Base-by-base conservation (phyloP, 2,797 vertebrate genomes). In the Pangasius macronema region DNA sequence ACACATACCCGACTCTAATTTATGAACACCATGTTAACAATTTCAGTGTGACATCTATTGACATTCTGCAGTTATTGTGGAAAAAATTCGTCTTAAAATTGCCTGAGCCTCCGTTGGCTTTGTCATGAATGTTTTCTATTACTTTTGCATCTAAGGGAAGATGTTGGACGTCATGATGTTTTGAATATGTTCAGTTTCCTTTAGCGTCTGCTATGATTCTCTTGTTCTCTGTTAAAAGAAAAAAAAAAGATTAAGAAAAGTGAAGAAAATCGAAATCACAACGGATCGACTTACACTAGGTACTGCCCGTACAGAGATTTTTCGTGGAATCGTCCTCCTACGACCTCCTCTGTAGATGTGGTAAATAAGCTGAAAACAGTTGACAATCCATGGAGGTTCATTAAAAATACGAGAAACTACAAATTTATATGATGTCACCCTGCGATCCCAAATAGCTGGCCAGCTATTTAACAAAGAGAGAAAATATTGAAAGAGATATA, bases 401-500 rank as follows among this genome's bases (percentile, higher is more conserved):
- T n/a, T 57, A 59, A 24, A 59, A 79, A 3, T 13, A 11, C 30
- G 18, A 80, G 53, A 80, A 80, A 79, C 5, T 18, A 53, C 53
- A 13, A 51, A 27, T 73, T 46, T 73, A 73, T 13, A 73, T 46
- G 42, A 70, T 39, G 68, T 39, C 36, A 8, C 39, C 65, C 30
- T 33, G 63, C 33, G 16, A 68, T 68, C 65, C 14, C 65, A 68
- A 68, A 68, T 18, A 68, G 30, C 24, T 36, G 65, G 14, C n/a
- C 16, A 2, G 42, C 10, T 75, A 16, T 51, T 65, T 82, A 75
- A 59, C 5, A 33, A 27, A 85, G 24, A 42, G 68, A 53, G 24
- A 82, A 86, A 89, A 88, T 88, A 85, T 73, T 73, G 63, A 22
- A 22, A 80, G 63, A 42, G 72, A 85, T 65, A 80, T 42, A 49